Base-by-base conservation (phyloP, 2,113 vertebrate genomes). In the Trogon surrucura region DNA sequence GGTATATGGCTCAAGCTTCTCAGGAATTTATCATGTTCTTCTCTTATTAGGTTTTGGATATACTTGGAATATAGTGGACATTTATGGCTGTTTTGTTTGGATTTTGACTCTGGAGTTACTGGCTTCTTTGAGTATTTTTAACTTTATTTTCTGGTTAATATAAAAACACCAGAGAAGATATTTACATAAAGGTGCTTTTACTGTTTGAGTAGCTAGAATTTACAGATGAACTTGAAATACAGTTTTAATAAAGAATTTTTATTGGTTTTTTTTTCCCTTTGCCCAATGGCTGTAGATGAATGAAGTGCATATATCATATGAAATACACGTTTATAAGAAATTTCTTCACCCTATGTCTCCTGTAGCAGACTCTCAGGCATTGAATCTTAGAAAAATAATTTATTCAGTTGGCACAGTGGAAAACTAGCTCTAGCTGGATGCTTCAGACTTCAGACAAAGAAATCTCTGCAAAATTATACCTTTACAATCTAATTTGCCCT, bases 121-220 rank as follows among this genome's bases (percentile, higher is more conserved):
- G 32, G 6, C 5, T 92, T 84, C 21, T 66, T 66, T 50, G 21
- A 7, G 41, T 58, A 73, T 57, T 66, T 90, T 65, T 12, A 64
- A 54, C 23, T 80, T 80, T 41, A 51, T 54, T 89, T 92, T 83
- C 41, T 84, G 9, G 6, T 81, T 78, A 66, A 13, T 56, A 71
- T 69, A 79, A 89, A 93, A 91, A 71, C 25, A 81, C 41, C 67
- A 91, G 47, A 89, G 38, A 87, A 95, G 61, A 67, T 75, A 71
- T 79, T 91, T 89, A 58, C 18, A 12, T 65, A 65, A 69, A 80
- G 10, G 15, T 26, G 2, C 30, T 74, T 74, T 84, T n/a, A 50
- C 27, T 58, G 12, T 94, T 47, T 67, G 11, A 71, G 38, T n/a
- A 74, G 21, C 7, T 86, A 91, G 69, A 79, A 87, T 91, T 92